phyloP scores from a whole-genome alignment of 1,140 invertebrate species.

The Danaus melanippus region DNA sequence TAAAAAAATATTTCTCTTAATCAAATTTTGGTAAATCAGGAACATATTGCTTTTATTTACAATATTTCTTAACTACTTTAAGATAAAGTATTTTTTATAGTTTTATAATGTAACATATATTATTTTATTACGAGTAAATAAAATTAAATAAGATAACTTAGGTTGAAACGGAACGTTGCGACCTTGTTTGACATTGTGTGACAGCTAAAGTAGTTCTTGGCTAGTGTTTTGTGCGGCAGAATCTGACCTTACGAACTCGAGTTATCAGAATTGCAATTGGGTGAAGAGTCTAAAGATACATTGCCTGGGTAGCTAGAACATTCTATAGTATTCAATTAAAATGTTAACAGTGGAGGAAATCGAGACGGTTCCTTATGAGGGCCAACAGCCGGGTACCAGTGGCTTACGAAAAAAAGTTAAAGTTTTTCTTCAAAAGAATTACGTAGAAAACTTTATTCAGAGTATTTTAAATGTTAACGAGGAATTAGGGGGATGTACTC shows the following conservation, averaged over 20 bases:
- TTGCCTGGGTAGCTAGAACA: conserved; percentile 16
- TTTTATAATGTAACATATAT: too few species aligned
- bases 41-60: too few species aligned
- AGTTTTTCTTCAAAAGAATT: conserved; percentile 90
- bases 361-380: conserved; percentile 82
- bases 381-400: conserved; percentile 98
- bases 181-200: conserved; percentile 63
- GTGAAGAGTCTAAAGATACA: conserved; percentile 19
- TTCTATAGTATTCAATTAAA: conserved; percentile 41
- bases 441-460: conserved; percentile 99
- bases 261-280: conserved; percentile 28
- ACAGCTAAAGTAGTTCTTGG: conserved; percentile 33
- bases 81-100: too few species aligned
- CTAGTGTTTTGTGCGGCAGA: conserved; percentile 9
- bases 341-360: conserved; percentile 50
- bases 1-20: too few species aligned
- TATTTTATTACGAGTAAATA: too few species aligned
- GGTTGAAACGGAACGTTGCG: conserved; percentile 24
- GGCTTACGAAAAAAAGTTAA: conserved; percentile 97
- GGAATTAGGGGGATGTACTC: conserved; percentile 78
- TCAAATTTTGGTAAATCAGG: too few species aligned
- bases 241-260: conserved; percentile 46
- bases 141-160: too few species aligned
- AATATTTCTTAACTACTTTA: too few species aligned
- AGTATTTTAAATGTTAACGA: conserved; percentile 89